A percentile compares a stretch with the other conserved stretches of the same genome.
Evolutionary conservation across 2,113 vertebrate genomes (phyloP).

Genomic region (Callionymus lyra): DNA sequence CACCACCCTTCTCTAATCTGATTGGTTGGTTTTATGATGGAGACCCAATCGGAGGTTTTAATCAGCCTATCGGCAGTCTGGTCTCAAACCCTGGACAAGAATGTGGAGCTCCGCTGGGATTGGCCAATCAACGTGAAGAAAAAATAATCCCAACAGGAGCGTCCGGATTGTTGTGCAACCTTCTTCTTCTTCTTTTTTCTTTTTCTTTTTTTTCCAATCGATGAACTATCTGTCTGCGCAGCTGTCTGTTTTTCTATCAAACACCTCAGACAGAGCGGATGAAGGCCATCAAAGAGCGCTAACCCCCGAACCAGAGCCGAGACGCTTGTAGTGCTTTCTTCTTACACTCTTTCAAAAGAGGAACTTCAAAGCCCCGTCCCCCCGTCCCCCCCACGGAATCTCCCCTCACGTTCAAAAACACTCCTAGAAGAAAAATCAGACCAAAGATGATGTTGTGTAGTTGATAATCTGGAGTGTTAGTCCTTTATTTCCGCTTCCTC

Average conservation of each 20-base stretch:
- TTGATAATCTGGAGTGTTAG: conserved; percentile 26
- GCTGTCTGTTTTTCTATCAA: conserved; percentile 56
- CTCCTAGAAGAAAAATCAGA: too few relatives aligned
- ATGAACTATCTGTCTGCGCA: conserved; percentile 45
- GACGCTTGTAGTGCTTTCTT: conserved; percentile 89
- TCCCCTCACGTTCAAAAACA: too few relatives aligned
- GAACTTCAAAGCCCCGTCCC: conserved; percentile 57
- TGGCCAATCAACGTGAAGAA: conserved; percentile 69
- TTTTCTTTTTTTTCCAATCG: conserved; percentile 47
- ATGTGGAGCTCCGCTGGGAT: conserved; percentile 72
- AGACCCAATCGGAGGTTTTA: conserved; percentile 67
- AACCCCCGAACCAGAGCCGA: conserved; percentile 51
- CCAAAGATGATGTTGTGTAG: conserved; percentile 57
- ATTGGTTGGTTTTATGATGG: conserved; percentile 71
- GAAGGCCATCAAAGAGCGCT: conserved; percentile 22
- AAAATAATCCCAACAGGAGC: conserved; percentile 56
- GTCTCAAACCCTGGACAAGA: conserved; percentile 60
- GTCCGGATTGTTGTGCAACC: conserved; percentile 56
- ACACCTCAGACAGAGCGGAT: conserved; percentile 50
- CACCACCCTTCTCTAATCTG: conserved; percentile 60
- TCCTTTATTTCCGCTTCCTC: too few relatives aligned
- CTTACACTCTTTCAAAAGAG: conserved; percentile 71
- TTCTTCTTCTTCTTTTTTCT: conserved; percentile 34
- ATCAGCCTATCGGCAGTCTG: conserved; percentile 68
- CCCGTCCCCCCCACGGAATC: too few relatives aligned